These are phyloP conservation scores for Phasianus colchicus DNA, from an alignment of 2,113 vertebrate genomes.

Conservation along the genomic window DNA sequence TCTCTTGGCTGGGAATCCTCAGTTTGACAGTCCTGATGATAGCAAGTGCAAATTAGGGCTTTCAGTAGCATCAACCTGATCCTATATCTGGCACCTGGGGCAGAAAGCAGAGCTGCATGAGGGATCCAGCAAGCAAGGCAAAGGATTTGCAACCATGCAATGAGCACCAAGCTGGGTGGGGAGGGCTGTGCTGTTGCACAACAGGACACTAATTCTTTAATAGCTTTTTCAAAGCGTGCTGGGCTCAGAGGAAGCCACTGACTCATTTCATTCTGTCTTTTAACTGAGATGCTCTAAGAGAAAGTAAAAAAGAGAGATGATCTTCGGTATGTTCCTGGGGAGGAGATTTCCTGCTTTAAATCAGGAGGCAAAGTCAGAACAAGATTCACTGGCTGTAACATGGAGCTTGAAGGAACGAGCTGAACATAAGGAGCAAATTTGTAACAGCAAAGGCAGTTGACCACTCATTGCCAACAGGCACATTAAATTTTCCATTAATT, in stretches of 20 bases:
- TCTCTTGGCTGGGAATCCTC: not conserved
- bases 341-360: not conserved
- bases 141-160: not conserved
- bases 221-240: not conserved
- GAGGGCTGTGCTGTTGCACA: not conserved
- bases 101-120: not conserved
- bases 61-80: not conserved
- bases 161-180: rapidly evolving
- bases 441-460: not conserved
- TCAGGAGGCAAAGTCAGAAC: not conserved
- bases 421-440: not conserved
- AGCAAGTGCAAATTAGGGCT: not conserved
- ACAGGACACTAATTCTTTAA: rapidly evolving
- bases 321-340: not conserved
- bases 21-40: not conserved
- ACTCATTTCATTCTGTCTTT: not conserved
- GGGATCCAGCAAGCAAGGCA: not conserved
- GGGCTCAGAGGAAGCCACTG: not conserved
- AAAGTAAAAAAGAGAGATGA: not conserved
- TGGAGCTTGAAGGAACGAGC: not conserved
- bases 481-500: not conserved
- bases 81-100: rapidly evolving
- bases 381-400: not conserved
- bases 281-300: not conserved
- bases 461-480: rapidly evolving